A percentile compares a stretch with the other conserved stretches of the same genome.
These are phyloP conservation scores for Daboia siamensis DNA, from an alignment of 2,113 vertebrate genomes.

Conservation along the genomic window DNA sequence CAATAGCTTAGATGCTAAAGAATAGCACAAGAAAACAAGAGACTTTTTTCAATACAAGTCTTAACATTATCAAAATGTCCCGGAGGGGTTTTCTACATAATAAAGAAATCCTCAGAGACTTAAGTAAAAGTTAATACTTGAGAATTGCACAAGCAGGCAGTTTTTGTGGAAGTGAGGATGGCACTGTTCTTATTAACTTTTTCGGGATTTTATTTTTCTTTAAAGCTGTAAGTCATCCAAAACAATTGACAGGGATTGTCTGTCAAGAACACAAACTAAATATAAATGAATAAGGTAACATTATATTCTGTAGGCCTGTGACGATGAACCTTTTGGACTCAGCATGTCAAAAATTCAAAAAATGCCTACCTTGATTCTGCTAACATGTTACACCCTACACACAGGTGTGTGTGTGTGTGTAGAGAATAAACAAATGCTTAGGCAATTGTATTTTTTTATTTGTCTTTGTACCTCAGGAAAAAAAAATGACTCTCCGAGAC, in stretches of 20 bases:
- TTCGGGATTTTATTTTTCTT: background rate
- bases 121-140: background rate
- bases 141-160: background rate
- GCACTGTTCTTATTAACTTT: background rate
- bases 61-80: background rate
- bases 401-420: too few relatives aligned
- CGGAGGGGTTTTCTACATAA: background rate
- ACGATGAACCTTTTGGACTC: background rate
- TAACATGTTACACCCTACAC: background rate
- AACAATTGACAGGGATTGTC: background rate
- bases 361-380: background rate
- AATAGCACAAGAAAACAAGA: background rate
- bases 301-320: background rate
- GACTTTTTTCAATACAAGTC: background rate
- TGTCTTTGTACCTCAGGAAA: background rate
- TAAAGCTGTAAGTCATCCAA: background rate
- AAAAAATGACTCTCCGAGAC: background rate
- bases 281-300: background rate
- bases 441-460: background rate
- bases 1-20: background rate
- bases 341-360: background rate
- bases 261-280: background rate
- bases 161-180: background rate
- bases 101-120: background rate
- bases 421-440: background rate